Evolutionary conservation across 1,140 invertebrate genomes (phyloP).

Genomic region (Cyphomyrmex costatus): DNA sequence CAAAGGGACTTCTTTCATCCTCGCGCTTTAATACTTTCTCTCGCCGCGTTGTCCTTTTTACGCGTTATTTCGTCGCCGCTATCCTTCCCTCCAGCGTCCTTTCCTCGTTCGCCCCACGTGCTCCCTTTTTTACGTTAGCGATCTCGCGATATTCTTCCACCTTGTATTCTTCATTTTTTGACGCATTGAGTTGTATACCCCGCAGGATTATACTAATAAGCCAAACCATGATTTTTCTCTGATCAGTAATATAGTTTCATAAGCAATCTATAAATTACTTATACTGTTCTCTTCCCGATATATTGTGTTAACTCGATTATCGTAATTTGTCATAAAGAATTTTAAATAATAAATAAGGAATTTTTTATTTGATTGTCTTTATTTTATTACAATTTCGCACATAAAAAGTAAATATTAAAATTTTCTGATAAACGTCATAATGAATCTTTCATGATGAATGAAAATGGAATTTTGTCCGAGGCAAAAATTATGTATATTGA

Average conservation of each 20-base stretch:
- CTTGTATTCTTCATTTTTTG: conserved; percentile 42
- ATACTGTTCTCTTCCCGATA: not conserved
- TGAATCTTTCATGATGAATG: conserved; percentile 51
- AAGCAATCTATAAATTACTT: not conserved
- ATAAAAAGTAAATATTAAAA: conserved; percentile 13
- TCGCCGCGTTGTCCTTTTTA: conserved; percentile 69
- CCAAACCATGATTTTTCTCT: not conserved
- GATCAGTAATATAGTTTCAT: conserved; percentile 25
- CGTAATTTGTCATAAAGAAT: not conserved
- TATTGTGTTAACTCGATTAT: not conserved
- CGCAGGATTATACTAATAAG: conserved; percentile 36
- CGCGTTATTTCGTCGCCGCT: conserved; percentile 71
- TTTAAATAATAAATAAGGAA: not conserved
- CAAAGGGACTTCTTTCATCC: conserved; percentile 83
- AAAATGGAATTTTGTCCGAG: conserved; percentile 19
- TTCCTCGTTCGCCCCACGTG: conserved; percentile 15
- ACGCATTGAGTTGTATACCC: not conserved
- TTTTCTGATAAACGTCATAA: conserved; percentile 24
- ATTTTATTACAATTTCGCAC: not conserved
- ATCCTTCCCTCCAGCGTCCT: conserved; percentile 7
- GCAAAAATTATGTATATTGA: conserved; percentile 17
- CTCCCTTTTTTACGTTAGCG: conserved; percentile 2
- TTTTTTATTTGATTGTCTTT: conserved; percentile 1
- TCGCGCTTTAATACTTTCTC: conserved; percentile 78
- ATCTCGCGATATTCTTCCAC: conserved; percentile 2